phyloP scores from a whole-genome alignment of 2,113 vertebrate genomes.

The Phycodurus eques region DNA sequence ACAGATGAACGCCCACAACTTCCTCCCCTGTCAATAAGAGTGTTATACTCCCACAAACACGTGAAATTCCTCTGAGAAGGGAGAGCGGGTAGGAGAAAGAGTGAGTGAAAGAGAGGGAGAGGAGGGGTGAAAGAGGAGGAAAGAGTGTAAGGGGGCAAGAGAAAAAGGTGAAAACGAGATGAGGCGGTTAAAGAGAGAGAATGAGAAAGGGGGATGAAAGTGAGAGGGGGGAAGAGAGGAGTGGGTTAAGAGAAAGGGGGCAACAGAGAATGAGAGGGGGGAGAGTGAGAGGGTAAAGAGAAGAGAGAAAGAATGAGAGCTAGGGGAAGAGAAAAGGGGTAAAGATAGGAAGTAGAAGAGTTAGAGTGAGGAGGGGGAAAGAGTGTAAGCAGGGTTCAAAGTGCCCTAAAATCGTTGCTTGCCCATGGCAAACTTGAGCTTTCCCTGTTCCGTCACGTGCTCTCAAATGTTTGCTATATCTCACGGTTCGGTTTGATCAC shows the following conservation, averaged over 20 bases:
- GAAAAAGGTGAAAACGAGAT: conserved; percentile 3
- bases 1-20: not conserved
- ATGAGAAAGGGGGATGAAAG: not conserved
- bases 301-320: not conserved
- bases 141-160: conserved; percentile 1
- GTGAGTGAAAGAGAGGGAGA: not conserved
- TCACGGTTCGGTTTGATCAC: too few species aligned
- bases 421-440: too few species aligned
- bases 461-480: too few species aligned
- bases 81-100: conserved; percentile 15
- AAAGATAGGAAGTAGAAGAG: too few species aligned
- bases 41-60: not conserved
- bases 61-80: not conserved
- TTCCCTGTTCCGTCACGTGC: too few species aligned
- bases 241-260: too few species aligned
- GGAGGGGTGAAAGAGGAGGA: not conserved
- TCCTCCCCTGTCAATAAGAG: not conserved
- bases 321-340: too few species aligned
- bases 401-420: too few species aligned
- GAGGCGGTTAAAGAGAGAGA: not conserved
- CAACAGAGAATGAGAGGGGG: not conserved
- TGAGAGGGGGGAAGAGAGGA: too few species aligned
- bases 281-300: too few species aligned
- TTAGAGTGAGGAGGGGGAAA: too few species aligned
- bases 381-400: too few species aligned